A percentile compares a stretch with the other conserved stretches of the same genome.
Conservation (phyloP, 2,888 invertebrate species). For the Helobdella robusta region DNA sequence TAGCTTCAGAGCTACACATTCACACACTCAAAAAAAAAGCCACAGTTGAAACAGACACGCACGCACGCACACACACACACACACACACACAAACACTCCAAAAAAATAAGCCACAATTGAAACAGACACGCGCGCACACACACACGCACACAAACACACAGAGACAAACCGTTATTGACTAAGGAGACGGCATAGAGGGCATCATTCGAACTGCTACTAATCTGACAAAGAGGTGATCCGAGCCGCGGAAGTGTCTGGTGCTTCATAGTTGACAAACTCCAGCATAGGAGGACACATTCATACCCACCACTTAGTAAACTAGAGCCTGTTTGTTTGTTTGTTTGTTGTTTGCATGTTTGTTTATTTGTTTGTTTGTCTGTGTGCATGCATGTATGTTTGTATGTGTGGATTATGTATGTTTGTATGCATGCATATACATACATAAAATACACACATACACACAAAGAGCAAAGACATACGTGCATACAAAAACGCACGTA, state of each 20-base stretch:
- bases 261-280: slow-evolving; percentile 52
- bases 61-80: too few species aligned
- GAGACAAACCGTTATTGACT: slow-evolving; percentile 58
- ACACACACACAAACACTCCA: too few species aligned
- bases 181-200: slow-evolving; percentile 60
- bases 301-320: slow-evolving; percentile 67
- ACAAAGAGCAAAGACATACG: background rate
- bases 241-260: slow-evolving; percentile 61
- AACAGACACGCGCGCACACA: background rate
- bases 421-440: too few species aligned
- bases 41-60: background rate
- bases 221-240: slow-evolving; percentile 59
- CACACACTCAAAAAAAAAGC: background rate
- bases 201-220: slow-evolving; percentile 59
- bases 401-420: too few species aligned
- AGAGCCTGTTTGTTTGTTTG: slow-evolving; percentile 52
- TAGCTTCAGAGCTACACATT: too few species aligned
- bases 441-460: too few species aligned
- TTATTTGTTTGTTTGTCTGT: background rate
- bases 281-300: slow-evolving; percentile 69
- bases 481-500: background rate
- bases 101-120: background rate
- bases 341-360: background rate
- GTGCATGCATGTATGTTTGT: too few species aligned
- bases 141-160: background rate